Conservation (phyloP, 2,113 vertebrate species). For the Macquaria ambigua region DNA sequence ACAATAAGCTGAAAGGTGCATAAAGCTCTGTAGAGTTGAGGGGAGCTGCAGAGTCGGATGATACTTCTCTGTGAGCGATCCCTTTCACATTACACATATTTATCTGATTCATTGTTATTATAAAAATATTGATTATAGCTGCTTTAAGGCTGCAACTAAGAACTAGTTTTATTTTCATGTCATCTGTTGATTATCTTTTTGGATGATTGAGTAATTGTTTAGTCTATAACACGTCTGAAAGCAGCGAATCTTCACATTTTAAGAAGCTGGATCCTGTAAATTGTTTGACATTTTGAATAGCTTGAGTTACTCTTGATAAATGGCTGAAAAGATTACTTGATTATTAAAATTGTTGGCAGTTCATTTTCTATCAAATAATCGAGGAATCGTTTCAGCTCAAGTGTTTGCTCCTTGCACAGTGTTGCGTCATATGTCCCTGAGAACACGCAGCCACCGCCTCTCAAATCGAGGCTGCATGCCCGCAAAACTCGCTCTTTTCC, state of each 20-base stretch:
- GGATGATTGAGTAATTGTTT: background rate
- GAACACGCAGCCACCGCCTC: background rate
- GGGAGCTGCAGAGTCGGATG: too few relatives aligned
- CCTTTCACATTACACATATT: background rate
- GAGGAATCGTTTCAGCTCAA: background rate
- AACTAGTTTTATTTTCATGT: background rate
- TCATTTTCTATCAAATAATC: background rate
- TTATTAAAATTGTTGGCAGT: background rate
- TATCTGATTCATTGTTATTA: background rate
- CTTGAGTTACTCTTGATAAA: background rate
- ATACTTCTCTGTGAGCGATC: background rate
- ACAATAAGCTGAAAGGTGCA: background rate
- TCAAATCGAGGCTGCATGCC: background rate
- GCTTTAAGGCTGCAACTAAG: background rate
- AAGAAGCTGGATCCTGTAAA: background rate
- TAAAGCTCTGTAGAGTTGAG: background rate
- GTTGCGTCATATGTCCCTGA: slow-evolving; percentile 2
- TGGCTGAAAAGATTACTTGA: background rate
- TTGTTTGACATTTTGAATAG: background rate
- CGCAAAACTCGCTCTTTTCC: background rate
- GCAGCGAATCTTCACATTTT: background rate
- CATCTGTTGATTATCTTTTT: background rate
- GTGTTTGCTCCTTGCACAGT: slow-evolving; percentile 10
- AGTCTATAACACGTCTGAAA: background rate
- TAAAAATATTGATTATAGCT: background rate